Evolutionary conservation across 2,113 vertebrate species (phyloP).

Genomic region (Ailurus styani): DNA sequence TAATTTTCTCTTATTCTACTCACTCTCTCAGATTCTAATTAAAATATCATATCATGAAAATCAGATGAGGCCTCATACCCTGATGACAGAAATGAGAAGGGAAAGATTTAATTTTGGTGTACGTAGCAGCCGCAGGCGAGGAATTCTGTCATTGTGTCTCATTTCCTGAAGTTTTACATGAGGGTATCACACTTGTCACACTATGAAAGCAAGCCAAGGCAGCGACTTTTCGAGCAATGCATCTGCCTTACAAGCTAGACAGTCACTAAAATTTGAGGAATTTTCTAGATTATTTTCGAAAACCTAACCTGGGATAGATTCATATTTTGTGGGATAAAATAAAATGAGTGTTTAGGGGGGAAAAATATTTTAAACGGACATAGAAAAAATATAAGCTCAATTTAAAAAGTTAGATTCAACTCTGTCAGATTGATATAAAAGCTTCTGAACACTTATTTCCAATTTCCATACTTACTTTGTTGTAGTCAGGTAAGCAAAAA

Average conservation of each 20-base stretch:
- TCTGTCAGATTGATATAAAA: background rate
- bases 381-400: background rate
- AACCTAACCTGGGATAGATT: background rate
- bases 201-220: background rate
- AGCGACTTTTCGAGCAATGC: background rate
- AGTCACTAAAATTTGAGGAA: background rate
- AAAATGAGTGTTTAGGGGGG: background rate
- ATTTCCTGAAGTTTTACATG: background rate
- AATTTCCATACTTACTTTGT: background rate
- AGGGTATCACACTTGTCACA: background rate
- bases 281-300: background rate
- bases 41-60: constrained; percentile 13
- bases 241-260: background rate
- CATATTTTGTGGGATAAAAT: background rate
- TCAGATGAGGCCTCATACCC: background rate
- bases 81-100: constrained; percentile 12
- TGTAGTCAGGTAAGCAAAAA: background rate
- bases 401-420: background rate
- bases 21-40: constrained; percentile 33
- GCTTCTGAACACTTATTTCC: background rate
- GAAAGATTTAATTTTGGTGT: background rate
- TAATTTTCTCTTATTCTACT: background rate
- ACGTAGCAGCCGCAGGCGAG: background rate
- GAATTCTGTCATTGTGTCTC: background rate
- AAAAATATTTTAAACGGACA: background rate